Evolutionary conservation across 2,113 vertebrate genomes (phyloP).

Genomic region (Mixornis gularis): DNA sequence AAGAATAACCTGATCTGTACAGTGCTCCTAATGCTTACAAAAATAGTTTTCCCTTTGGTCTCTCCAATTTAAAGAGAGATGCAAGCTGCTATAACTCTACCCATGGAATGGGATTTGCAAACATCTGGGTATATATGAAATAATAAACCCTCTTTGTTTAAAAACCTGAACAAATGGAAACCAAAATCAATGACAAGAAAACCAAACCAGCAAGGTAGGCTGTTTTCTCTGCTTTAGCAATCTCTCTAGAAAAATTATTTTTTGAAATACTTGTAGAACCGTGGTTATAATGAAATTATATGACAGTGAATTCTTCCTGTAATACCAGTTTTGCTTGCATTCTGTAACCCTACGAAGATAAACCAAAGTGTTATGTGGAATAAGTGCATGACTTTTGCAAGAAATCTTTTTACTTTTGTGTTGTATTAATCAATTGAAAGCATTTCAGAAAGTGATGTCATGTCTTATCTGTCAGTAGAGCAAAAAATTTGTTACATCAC

Average conservation of each 20-base stretch:
- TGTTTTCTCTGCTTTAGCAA: background rate
- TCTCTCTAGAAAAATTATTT: background rate
- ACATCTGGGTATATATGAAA: background rate
- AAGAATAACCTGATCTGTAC: background rate
- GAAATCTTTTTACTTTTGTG: background rate
- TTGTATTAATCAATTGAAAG: background rate
- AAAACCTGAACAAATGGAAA: background rate
- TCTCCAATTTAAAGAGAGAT: background rate
- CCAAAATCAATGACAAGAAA: background rate
- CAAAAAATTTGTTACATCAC: background rate
- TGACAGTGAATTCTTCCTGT: background rate
- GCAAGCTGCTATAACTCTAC: background rate
- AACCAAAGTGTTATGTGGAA: accelerated
- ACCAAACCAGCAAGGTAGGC: background rate
- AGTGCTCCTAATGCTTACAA: background rate
- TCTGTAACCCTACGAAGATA: background rate
- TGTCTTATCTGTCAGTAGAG: background rate
- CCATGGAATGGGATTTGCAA: background rate
- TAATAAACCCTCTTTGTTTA: background rate
- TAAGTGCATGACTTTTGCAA: accelerated
- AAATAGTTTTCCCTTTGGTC: background rate
- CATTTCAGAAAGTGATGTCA: background rate
- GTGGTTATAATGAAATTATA: background rate
- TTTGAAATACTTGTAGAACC: background rate
- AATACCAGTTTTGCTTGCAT: background rate